Base-by-base conservation (phyloP, 2,797 vertebrate species). In the Eutrigla gurnardus region DNA sequence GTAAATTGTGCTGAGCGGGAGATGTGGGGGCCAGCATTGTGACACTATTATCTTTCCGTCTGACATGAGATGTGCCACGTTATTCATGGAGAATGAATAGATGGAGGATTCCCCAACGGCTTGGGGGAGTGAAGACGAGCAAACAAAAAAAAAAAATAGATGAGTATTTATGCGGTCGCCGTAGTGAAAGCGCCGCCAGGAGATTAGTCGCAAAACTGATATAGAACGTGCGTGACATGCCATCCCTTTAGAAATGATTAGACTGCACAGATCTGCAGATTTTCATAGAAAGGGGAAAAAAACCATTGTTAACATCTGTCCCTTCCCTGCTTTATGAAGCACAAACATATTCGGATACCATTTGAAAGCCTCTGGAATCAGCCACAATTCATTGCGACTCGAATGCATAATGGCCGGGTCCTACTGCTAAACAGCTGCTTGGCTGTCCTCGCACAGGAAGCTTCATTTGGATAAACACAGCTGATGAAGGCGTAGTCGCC, bases 11-110 rank as follows among this genome's bases (percentile, higher is more conserved):
- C 88, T 90, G 81, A 83, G 82, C 64, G 15, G 75, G 83, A 88
- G 82, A 89, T 90, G 88, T 87, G 86, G 33, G 65, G 82, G 83
- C 81, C 81, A 66, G 80, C 80, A 75, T 86, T 85, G 88, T 91
- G 88, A 88, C 89, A 88, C 89, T 83, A 90, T 92, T 92, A 93
- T 93, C 91, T 92, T 89, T 88, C 85, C 86, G 89, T 93, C 91
- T 90, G 84, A 84, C 82, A 88, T 73, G 80, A 93, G 85, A 92
- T 89, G 86, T 66, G 88, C 62, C 84, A 81, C 88, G 93, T 95
- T 93, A 92, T 92, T 93, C 88, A 92, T 77, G 86, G 84, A 4
- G 69, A 87, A 92, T 89, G 85, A 91, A 85, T 88, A 88, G 86
- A 86, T 70, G 77, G 78, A 86, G 79, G 80, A 85, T 89, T 43